Conservation (phyloP, 2,113 vertebrate species). For the Lutjanus erythropterus region DNA sequence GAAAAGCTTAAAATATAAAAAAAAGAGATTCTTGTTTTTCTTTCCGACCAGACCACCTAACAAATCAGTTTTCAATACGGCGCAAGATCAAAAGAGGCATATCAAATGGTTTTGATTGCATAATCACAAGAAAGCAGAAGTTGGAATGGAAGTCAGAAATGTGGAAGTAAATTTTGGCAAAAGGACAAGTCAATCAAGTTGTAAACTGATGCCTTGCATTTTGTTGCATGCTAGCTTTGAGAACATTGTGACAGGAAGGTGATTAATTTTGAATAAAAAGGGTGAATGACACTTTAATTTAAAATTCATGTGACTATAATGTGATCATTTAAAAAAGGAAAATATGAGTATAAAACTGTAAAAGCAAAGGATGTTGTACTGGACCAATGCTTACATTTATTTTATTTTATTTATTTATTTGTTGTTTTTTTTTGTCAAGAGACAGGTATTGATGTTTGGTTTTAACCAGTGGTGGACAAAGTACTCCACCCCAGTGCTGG, state of each 20-base stretch:
- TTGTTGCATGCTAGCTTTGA: slow-evolving; percentile 5
- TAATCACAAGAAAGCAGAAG: slow-evolving; percentile 27
- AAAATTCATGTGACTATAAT: background rate
- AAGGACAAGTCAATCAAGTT: slow-evolving; percentile 33
- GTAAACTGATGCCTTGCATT: slow-evolving; percentile 21
- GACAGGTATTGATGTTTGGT: no score
- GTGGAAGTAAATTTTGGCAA: slow-evolving; percentile 35
- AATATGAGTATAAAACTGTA: background rate
- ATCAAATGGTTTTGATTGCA: slow-evolving; percentile 48
- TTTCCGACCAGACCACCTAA: slow-evolving; percentile 22
- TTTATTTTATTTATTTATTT: no score
- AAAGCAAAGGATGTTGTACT: no score
- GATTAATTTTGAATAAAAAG: slow-evolving; percentile 48
- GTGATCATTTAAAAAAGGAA: background rate
- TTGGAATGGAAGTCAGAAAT: slow-evolving; percentile 41
- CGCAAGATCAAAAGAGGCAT: slow-evolving; percentile 40
- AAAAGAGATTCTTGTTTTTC: slow-evolving; percentile 19
- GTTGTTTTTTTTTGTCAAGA: no score
- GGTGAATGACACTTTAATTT: background rate
- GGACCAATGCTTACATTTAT: no score
- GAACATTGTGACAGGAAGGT: slow-evolving; percentile 28
- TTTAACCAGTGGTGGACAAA: no score
- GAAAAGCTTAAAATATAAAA: slow-evolving; percentile 30
- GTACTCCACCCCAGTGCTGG: no score
- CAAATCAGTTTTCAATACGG: slow-evolving; percentile 13